These are phyloP conservation scores for Athalia circularis DNA, from an alignment of 2,888 invertebrate species.

Conservation along the genomic window DNA sequence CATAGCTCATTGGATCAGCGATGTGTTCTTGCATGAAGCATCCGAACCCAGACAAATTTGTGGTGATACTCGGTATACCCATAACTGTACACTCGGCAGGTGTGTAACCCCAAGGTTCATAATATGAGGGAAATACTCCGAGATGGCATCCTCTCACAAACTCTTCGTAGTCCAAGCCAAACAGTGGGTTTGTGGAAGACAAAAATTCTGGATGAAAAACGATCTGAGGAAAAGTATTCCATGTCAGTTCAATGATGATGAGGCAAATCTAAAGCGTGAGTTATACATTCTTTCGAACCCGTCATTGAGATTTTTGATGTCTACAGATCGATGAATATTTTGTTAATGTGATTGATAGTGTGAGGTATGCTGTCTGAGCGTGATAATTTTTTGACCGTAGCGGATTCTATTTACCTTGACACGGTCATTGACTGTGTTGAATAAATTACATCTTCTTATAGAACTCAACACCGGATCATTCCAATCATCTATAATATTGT, in stretches of 20 bases:
- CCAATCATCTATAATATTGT: slow-evolving; percentile 92
- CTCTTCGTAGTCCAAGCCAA: slow-evolving; percentile 98
- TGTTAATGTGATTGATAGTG: neutral
- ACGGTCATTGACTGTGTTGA: slow-evolving; percentile 94
- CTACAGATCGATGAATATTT: neutral
- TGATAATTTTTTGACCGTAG: too few relatives aligned
- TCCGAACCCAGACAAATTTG: slow-evolving; percentile 98
- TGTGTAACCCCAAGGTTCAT: slow-evolving; percentile 99
- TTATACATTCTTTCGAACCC: neutral
- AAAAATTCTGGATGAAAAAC: slow-evolving; percentile 99
- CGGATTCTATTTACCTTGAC: slow-evolving; percentile 84
- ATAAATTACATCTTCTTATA: slow-evolving; percentile 93
- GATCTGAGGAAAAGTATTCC: slow-evolving; percentile 78
- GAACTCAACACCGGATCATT: slow-evolving; percentile 92
- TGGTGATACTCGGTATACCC: slow-evolving; percentile 99
- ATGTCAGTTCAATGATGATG: neutral
- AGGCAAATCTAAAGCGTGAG: neutral
- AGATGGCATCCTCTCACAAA: slow-evolving; percentile 99
- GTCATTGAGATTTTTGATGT: neutral
- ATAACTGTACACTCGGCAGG: slow-evolving; percentile 99
- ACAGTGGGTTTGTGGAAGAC: slow-evolving; percentile 96
- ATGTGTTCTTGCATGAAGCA: slow-evolving; percentile 99
- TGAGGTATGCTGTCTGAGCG: neutral
- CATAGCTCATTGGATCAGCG: slow-evolving; percentile 97
- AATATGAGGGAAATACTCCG: slow-evolving; percentile 99